These are phyloP conservation scores for Caenorhabditis sp. DNA, from an alignment of 2,888 invertebrate species.

Conservation along the genomic window DNA sequence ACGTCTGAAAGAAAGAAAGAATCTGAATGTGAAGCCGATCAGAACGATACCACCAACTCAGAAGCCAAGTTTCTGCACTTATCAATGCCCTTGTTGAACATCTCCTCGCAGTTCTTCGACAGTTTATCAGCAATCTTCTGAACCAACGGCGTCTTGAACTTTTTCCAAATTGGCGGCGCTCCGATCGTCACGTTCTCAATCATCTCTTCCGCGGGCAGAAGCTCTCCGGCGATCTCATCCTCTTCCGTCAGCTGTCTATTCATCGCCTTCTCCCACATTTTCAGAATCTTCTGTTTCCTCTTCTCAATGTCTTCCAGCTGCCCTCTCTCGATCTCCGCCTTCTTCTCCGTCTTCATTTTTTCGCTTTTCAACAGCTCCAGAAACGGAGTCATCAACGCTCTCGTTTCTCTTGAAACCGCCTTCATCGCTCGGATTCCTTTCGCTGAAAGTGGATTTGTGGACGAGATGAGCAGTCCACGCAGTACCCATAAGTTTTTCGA, in stretches of 20 bases:
- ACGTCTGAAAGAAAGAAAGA: constrained; percentile 2
- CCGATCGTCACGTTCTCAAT: constrained; percentile 36
- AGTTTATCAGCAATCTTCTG: constrained; percentile 63
- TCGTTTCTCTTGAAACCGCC: constrained; percentile 39
- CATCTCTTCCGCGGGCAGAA: constrained; percentile 27
- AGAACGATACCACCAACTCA: constrained; percentile 28
- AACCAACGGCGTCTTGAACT: constrained; percentile 58
- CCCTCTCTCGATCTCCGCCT: constrained; percentile 34
- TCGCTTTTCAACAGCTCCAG: constrained; percentile 49
- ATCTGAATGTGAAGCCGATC: not conserved
- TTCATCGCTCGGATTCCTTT: constrained; percentile 60
- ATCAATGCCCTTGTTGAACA: constrained; percentile 68
- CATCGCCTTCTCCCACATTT: constrained; percentile 55
- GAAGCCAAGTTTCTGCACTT: constrained; percentile 60
- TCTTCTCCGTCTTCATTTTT: constrained; percentile 32
- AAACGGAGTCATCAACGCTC: constrained; percentile 61
- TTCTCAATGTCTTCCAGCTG: constrained; percentile 41
- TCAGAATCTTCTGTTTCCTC: constrained; percentile 31
- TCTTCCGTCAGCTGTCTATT: constrained; percentile 40
- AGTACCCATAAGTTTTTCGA: constrained; percentile 72
- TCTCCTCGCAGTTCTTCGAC: constrained; percentile 69
- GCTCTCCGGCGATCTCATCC: constrained; percentile 27
- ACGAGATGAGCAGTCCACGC: no score
- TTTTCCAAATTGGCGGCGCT: constrained; percentile 56
- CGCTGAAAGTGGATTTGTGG: constrained; percentile 35